A percentile compares a stretch with the other conserved stretches of the same genome.
phyloP scores from a whole-genome alignment of 2,113 vertebrate genomes.

The Propithecus coquereli region DNA sequence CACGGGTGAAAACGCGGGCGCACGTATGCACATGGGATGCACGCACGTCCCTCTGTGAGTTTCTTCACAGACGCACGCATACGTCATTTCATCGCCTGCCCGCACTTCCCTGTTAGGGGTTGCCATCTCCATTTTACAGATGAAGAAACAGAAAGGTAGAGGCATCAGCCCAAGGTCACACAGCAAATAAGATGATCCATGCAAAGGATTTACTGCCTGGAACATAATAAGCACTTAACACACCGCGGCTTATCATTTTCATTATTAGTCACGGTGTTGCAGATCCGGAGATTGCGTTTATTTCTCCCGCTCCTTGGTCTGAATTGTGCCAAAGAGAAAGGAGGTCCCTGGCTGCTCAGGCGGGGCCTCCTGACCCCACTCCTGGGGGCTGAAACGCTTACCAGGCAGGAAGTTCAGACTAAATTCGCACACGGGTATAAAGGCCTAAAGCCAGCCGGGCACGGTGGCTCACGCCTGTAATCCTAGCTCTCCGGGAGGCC shows the following conservation, averaged over 20 bases:
- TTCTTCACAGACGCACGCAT: background rate
- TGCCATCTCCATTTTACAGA: background rate
- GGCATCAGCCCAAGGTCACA: background rate
- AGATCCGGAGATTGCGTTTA: background rate
- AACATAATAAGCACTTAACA: background rate
- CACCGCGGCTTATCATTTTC: background rate
- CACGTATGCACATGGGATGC: too few species aligned
- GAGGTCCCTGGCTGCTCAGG: background rate
- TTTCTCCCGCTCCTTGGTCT: background rate
- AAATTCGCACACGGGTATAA: background rate
- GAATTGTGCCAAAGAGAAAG: background rate
- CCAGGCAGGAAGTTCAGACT: background rate
- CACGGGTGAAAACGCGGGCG: background rate
- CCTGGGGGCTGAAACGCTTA: background rate
- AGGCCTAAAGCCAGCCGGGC: background rate
- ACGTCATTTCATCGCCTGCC: background rate
- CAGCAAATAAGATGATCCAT: background rate
- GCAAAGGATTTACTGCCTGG: background rate
- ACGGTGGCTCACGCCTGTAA: too few species aligned
- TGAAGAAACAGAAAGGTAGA: background rate
- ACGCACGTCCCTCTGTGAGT: background rate
- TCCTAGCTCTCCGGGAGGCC: too few species aligned
- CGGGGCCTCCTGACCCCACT: background rate
- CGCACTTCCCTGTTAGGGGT: background rate
- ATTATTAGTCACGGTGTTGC: background rate